These are phyloP conservation scores for Sphaerophoria taeniata DNA, from an alignment of 2,888 invertebrate genomes.

Conservation along the genomic window DNA sequence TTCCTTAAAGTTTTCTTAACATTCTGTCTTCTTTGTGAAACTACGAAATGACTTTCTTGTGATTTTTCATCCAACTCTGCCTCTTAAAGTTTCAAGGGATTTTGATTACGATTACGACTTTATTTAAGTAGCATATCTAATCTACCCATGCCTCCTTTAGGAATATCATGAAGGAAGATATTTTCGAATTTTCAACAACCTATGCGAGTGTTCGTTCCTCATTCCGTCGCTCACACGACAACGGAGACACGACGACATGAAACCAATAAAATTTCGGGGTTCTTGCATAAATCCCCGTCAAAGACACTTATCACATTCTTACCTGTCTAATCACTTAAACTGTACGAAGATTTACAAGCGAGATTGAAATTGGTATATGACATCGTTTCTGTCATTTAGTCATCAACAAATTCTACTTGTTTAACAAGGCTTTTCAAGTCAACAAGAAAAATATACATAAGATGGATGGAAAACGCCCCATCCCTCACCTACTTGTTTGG, in stretches of 20 bases:
- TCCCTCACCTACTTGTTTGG: not conserved
- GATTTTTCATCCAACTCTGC: not conserved
- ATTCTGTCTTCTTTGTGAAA: not conserved
- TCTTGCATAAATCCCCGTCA: not conserved
- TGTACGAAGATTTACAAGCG: not conserved
- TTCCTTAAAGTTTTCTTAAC: not conserved
- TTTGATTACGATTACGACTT: not conserved
- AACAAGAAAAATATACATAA: not conserved
- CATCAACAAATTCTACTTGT: conserved; percentile 6
- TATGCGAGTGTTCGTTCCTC: not conserved
- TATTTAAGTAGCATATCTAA: conserved; percentile 1
- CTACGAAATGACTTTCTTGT: not conserved
- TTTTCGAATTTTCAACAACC: no score
- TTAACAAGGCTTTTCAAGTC: not conserved
- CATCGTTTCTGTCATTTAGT: not conserved
- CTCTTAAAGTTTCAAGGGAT: not conserved
- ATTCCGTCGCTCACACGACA: not conserved
- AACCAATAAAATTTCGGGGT: not conserved
- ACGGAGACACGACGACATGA: no score
- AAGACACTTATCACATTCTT: conserved; percentile 14
- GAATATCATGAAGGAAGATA: no score
- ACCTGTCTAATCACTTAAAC: not conserved
- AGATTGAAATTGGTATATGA: conserved; percentile 3
- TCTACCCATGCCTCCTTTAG: not conserved
- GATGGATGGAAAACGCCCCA: no score